These are phyloP conservation scores for Microcebus jonahi DNA, from an alignment of 2,113 vertebrate genomes.

Conservation along the genomic window DNA sequence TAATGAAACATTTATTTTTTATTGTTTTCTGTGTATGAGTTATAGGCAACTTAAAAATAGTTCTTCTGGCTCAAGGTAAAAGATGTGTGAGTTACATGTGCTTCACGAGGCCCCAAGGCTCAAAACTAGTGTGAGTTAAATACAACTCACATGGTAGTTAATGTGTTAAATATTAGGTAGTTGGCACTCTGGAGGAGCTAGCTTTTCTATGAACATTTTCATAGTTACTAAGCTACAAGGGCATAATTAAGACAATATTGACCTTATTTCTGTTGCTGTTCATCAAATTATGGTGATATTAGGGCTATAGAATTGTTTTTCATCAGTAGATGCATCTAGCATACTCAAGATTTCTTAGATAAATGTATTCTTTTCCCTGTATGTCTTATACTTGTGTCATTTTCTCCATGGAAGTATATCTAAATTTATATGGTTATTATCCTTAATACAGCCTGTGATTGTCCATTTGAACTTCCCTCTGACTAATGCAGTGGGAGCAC, in stretches of 20 bases:
- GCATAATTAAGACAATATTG: not conserved
- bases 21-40: too few relatives aligned
- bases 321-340: not conserved
- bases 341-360: not conserved
- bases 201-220: not conserved
- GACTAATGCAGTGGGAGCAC: not conserved
- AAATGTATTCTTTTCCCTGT: not conserved
- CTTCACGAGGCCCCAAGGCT: too few relatives aligned
- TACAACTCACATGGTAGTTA: too few relatives aligned
- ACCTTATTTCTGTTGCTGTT: not conserved
- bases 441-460: not conserved
- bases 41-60: too few relatives aligned
- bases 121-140: too few relatives aligned
- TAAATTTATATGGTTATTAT: not conserved
- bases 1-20: too few relatives aligned
- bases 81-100: too few relatives aligned
- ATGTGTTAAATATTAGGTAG: not conserved
- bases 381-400: not conserved
- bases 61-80: too few relatives aligned
- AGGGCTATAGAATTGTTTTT: not conserved
- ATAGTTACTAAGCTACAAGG: not conserved
- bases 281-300: not conserved
- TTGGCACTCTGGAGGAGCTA: not conserved
- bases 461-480: not conserved
- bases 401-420: not conserved